Evolutionary conservation across 2,113 vertebrate genomes (phyloP), one percentile per base, ranked within the genome.

Genomic region (Todiramphus chloris): DNA sequence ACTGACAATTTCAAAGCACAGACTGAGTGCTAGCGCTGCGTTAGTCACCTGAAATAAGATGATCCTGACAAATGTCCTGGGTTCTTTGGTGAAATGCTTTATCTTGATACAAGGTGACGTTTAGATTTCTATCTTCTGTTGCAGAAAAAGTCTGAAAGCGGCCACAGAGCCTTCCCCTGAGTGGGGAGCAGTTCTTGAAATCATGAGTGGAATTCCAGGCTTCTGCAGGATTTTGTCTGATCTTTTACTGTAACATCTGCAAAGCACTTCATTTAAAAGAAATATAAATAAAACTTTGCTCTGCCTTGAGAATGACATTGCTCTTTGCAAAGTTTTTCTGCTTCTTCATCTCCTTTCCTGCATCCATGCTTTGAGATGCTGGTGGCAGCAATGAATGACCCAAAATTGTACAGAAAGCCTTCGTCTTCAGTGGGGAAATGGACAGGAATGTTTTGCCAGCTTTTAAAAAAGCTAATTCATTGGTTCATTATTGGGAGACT

Each of bases 41-140:
- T 93, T 95, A 43, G 67, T 92, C 79, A 43, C 62, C 59, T 83
- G 44, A 69, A 78, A 43, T 63, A 59, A 92, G 78, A 53, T 41
- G 68, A 83, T 86, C 72, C 79, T 94, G 90, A 63, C 56, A 81
- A 96, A 74, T 37, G 56, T 68, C 72, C 60, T 59, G 31, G 31
- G 59, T 87, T 90, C 62, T 68, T 78, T 48, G 78, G 1, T 44
- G 72, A 94, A 95, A 75, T 0, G 1, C 39, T 81, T 78, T 68
- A 2, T 70, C 68, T 86, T 86, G 64, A 78, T 88, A 60, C 5
- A 81, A 92, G 43, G 48, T 79, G 88, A 87, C 75, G 25, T 81
- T 89, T 90, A 86, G 82, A 90, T 78, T 86, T 84, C 69, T 95
- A 68, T 76, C 60, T 95, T 93, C 83, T 95, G 87, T 67, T 89